Evolutionary conservation across 2,113 vertebrate genomes (phyloP).

Genomic region (Narcine bancroftii): DNA sequence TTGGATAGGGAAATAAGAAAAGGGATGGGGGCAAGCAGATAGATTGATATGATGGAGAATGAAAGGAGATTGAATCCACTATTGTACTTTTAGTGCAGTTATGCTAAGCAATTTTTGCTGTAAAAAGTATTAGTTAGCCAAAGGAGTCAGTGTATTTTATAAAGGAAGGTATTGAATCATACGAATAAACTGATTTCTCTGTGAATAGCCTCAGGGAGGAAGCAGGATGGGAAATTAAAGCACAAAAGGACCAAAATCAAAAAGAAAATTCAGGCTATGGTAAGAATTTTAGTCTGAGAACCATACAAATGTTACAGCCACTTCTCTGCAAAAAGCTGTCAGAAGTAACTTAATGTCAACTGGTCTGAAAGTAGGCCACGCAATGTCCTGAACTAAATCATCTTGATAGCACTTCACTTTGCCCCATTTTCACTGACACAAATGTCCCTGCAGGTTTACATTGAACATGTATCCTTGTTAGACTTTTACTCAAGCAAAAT

Average conservation of each 20-base stretch:
- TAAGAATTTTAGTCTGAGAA: not conserved
- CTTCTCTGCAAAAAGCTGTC: not conserved
- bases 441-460: not conserved
- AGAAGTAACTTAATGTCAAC: not conserved
- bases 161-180: not conserved
- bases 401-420: not conserved
- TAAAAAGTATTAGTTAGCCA: not conserved
- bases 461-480: not conserved
- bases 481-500: not conserved
- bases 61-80: too few relatives aligned
- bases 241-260: not conserved
- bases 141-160: not conserved
- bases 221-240: not conserved
- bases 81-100: too few relatives aligned
- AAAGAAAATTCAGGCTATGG: not conserved
- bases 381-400: not conserved
- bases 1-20: too few relatives aligned
- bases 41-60: too few relatives aligned
- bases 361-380: not conserved
- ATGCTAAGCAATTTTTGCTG: too few relatives aligned
- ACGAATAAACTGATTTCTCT: not conserved
- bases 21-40: too few relatives aligned
- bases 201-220: not conserved
- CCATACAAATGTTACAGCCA: not conserved
- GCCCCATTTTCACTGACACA: not conserved